A percentile compares a stretch with the other conserved stretches of the same genome.
Conservation (phyloP, 2,113 vertebrate species). For the Antennarius striatus region DNA sequence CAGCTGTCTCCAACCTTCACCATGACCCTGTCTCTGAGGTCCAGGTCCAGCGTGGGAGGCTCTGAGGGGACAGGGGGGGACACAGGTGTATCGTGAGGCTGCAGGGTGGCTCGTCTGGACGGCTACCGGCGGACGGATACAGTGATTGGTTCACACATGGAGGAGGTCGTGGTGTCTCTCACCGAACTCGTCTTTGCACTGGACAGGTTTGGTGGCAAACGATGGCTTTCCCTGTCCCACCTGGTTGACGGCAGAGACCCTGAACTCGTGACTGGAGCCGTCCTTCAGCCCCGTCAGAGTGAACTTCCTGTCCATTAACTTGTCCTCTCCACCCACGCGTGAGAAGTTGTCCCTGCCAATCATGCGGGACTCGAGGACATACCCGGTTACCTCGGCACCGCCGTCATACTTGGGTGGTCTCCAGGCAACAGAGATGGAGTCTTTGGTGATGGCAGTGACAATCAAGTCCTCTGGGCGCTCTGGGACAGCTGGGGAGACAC, state of each 20-base stretch:
- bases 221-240: slow-evolving; percentile 94
- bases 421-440: slow-evolving; percentile 90
- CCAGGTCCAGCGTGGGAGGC: slow-evolving; percentile 91
- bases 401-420: slow-evolving; percentile 97
- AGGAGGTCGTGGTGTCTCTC: slow-evolving; percentile 48
- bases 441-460: slow-evolving; percentile 90
- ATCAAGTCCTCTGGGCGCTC: slow-evolving; percentile 95
- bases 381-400: slow-evolving; percentile 90
- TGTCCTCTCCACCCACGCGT: slow-evolving; percentile 85
- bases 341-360: slow-evolving; percentile 90
- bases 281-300: slow-evolving; percentile 91
- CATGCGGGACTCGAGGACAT: slow-evolving; percentile 91
- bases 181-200: slow-evolving; percentile 96
- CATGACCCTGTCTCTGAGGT: slow-evolving; percentile 90
- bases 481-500: slow-evolving; percentile 83
- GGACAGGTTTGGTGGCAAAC: slow-evolving; percentile 95
- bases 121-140: too few species aligned
- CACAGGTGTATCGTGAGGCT: too few species aligned
- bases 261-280: slow-evolving; percentile 92
- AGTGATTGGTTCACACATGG: too few species aligned
- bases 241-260: slow-evolving; percentile 92
- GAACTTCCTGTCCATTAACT: slow-evolving; percentile 90
- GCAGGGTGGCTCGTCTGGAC: too few species aligned
- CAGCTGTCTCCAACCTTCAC: slow-evolving; percentile 93
- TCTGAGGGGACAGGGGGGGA: slow-evolving; percentile 70